Evolutionary conservation across 2,113 vertebrate species (phyloP), one percentile per base, ranked within the genome.

Genomic region (Pelecanus crispus): DNA sequence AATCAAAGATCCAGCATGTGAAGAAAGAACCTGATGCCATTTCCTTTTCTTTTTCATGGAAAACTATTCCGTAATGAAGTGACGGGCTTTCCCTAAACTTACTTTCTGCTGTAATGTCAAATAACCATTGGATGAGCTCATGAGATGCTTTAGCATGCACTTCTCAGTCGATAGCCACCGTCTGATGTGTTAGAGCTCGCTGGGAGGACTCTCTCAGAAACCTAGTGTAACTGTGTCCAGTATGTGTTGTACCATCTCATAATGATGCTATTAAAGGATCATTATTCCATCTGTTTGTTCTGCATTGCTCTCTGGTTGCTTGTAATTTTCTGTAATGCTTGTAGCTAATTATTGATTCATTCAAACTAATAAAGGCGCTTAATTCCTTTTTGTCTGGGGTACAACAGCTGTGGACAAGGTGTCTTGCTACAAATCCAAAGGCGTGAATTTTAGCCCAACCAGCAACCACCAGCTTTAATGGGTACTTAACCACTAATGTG

Each of bases 221-320:
- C n/a, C 24, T 8, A 36, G 40, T 12, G 3, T 6, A 47, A 38
- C 81, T 25, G 8, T 49, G 65, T 42, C 53, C 49, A 25, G 28
- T 19, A 25, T 36, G 44, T 38, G 38, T 42, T 86, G 42, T 70
- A 63, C 47, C 32, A 45, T 53, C 61, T 63, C 36, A 28, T 66
- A 58, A 72, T 4, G 74, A 72, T 66, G 70, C 84, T 85, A 94
- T 94, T 97, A 95, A 92, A 96, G 77, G 70, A 65, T 79, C 34
- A 1, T 88, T 86, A 61, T 70, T 56, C 56, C 50, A 63, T 92
- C 89, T 92, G 44, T 44, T 58, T 74, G 58, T 47, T 84, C 81
- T 65, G 34, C 2, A 0, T 82, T 32, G 6, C 42, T 88, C 36
- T 40, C 79, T 47, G 40, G 32, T 55, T 59, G 66, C 40, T 63